Base-by-base conservation (phyloP, 1,140 invertebrate genomes). In the Conopomorpha cramerella region DNA sequence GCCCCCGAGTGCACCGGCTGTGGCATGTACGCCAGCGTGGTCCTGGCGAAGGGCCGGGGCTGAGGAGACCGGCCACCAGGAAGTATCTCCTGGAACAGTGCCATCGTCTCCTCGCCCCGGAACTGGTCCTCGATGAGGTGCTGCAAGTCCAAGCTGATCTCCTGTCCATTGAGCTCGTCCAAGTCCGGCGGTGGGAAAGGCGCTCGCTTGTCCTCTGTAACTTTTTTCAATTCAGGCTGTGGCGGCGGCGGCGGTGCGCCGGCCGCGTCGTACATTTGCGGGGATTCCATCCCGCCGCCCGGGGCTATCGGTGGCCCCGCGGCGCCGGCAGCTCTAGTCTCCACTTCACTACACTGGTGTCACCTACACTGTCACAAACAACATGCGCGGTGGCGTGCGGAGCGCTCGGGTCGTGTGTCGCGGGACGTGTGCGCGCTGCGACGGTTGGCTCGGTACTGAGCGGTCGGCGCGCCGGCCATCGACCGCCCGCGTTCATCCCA, bases 111-210 rank as follows among this genome's bases (percentile, higher is more conserved):
- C 43, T 82, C 81, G 48, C 92, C 90, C 51, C 85, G 84, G 64
- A 94, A 93, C 68, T 93, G 90, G 56, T 94, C 92, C 68, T 94
- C 92, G 50, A 94, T 94, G 47, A 95, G 80, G 60, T 91, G 88
- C 53, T 93, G 90, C 38, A 95, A 79, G 54, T 95, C 92, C 40
- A 95, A 71, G 18, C 89, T 91, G 55, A 95, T 93, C 67, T 95
- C 92, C 29, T 91, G 90, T 11, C 87, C 90, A 61, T 91, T 92
- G 39, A 95, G 80, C 55, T 95, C 92, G 46, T 90, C 88, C 31
- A 94, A 78, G 51, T 95, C 91, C 18, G 85, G 84, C 14, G 88
- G 84, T 10, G 83, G 80, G 63, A 87, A 89, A 81, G 85, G 45
- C 81, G 84, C 47, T 34, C 61, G 56, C 52, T 66, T 73, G 46